Evolutionary conservation across 2,797 vertebrate species (phyloP).

Genomic region (Pantherophis vulpinus): DNA sequence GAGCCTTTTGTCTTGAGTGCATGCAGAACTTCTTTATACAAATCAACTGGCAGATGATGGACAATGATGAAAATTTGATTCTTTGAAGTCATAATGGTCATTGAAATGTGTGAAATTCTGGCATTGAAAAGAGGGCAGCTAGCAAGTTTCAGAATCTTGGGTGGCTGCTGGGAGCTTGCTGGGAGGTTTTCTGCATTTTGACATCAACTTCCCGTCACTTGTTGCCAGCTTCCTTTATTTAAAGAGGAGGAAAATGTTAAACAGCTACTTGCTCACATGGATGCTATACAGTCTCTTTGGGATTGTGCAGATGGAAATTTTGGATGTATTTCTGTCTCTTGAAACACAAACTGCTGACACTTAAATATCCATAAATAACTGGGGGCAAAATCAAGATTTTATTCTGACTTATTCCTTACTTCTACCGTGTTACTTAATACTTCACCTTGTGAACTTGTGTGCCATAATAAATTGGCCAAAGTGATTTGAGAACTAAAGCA

Average conservation of each 20-base stretch:
- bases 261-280: constrained; percentile 62
- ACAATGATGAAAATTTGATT: constrained; percentile 99
- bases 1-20: constrained; percentile 85
- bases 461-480: constrained; percentile 20
- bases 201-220: constrained; percentile 92
- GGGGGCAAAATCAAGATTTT: constrained; percentile 4
- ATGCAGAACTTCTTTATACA: constrained; percentile 88
- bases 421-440: not conserved
- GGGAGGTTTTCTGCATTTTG: constrained; percentile 94
- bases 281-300: constrained; percentile 57
- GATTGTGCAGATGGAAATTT: constrained; percentile 46
- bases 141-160: constrained; percentile 87
- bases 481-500: constrained; percentile 20
- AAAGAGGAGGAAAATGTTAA: constrained; percentile 49
- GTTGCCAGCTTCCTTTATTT: constrained; percentile 83
- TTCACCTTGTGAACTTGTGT: constrained; percentile 16
- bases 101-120: constrained; percentile 98
- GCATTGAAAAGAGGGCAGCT: constrained; percentile 87
- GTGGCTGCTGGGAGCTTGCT: constrained; percentile 90
- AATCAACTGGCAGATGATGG: constrained; percentile 90
- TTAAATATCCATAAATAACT: constrained; percentile 22
- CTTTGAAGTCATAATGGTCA: constrained; percentile 99
- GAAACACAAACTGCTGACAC: constrained; percentile 43
- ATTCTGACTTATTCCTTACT: not conserved
- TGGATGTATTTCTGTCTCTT: constrained; percentile 41